Evolutionary conservation across 1,140 invertebrate genomes (phyloP).

Genomic region (Pygmarrhopalites habei): DNA sequence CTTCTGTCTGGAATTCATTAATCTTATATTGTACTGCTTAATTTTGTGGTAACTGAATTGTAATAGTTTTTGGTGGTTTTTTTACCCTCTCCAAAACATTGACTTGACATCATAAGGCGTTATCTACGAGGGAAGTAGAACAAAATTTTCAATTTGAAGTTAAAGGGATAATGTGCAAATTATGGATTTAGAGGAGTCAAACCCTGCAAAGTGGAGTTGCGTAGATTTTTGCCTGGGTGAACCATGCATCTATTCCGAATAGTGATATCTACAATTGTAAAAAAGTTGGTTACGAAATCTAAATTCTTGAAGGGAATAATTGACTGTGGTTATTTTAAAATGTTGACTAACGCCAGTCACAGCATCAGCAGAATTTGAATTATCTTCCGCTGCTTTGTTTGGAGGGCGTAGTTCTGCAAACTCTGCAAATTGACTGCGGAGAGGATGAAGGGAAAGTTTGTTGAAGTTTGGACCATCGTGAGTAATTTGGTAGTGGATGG

Average conservation of each 20-base stretch:
- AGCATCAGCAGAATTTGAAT: no score
- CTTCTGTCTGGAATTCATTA: not conserved
- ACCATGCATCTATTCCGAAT: not conserved
- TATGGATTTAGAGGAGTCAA: not conserved
- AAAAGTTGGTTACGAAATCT: no score
- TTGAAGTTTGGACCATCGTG: no score
- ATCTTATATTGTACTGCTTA: not conserved
- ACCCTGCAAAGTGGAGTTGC: conserved; percentile 3
- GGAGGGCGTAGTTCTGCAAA: no score
- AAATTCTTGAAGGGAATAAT: no score
- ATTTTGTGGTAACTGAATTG: not conserved
- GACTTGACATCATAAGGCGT: not conserved
- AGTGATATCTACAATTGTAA: not conserved
- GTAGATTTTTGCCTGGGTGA: not conserved
- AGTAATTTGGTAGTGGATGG: no score
- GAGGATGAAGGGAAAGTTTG: no score
- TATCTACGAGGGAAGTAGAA: not conserved
- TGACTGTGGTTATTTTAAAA: no score
- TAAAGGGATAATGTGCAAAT: not conserved
- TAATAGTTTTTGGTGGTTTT: not conserved
- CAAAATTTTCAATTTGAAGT: not conserved
- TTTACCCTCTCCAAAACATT: not conserved
- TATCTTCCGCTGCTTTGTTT: no score
- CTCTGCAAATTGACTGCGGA: no score
- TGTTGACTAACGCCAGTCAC: no score